phyloP scores from a whole-genome alignment of 2,113 vertebrate genomes.

The Xenopus borealis region DNA sequence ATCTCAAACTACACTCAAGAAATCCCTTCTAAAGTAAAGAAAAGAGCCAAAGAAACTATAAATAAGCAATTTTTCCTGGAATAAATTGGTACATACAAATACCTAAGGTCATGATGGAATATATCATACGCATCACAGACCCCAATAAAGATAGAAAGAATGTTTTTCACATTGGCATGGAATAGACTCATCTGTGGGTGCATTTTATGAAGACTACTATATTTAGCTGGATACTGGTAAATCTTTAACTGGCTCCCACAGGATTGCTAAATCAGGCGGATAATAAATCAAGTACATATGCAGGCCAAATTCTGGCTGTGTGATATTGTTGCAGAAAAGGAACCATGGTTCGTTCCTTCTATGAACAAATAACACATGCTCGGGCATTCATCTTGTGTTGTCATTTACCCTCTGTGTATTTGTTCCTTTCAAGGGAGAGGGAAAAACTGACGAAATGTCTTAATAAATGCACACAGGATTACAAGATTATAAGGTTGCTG shows the following conservation, averaged over 20 bases:
- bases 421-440: background rate
- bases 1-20: too few species aligned
- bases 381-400: background rate
- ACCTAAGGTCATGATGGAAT: background rate
- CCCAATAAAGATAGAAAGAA: background rate
- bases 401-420: background rate
- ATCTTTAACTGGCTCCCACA: conserved; percentile 6
- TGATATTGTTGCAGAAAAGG: background rate
- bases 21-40: background rate
- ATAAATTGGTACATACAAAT: background rate
- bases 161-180: background rate
- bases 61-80: too few species aligned
- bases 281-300: conserved; percentile 27
- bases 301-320: background rate
- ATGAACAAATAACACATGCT: background rate
- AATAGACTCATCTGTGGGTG: background rate
- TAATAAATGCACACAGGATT: background rate
- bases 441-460: background rate
- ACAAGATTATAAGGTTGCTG: too few species aligned
- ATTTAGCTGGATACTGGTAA: conserved; percentile 12
- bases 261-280: background rate
- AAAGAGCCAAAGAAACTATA: background rate
- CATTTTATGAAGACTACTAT: conserved; percentile 1
- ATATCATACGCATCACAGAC: background rate
- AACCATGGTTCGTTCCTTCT: background rate